A percentile compares a stretch with the other conserved stretches of the same genome.
Evolutionary conservation across 92 coral and sea anemone genomes (phyloP).

Genomic region (Epizoanthus stellaris): DNA sequence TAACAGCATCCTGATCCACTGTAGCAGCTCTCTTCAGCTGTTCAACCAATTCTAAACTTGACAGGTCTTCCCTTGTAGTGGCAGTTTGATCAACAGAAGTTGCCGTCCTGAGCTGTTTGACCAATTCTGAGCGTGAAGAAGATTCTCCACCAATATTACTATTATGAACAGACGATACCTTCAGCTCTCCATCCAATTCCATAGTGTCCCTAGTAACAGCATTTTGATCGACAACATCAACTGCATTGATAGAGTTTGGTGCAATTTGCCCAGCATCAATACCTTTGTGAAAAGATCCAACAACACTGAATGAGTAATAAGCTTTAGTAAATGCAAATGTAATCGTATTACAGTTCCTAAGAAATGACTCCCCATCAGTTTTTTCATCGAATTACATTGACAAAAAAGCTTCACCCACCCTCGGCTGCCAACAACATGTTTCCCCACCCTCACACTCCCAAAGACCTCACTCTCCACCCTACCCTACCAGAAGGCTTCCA

Average conservation of each 20-base stretch:
- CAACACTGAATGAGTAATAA: not conserved
- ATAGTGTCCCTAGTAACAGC: not conserved
- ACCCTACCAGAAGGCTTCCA: no score
- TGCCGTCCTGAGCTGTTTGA: not conserved
- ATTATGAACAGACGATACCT: no score
- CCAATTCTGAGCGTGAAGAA: no score
- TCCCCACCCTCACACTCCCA: no score
- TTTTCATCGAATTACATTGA: no score
- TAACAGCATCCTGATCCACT: slow-evolving; percentile 18
- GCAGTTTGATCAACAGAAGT: not conserved
- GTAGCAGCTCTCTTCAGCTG: slow-evolving; percentile 32
- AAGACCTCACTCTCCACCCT: no score
- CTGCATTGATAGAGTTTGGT: not conserved
- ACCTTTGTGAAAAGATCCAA: not conserved
- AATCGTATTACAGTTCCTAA: no score
- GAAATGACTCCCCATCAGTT: no score
- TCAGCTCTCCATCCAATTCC: no score
- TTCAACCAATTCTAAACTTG: slow-evolving; percentile 34
- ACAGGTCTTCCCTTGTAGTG: not conserved
- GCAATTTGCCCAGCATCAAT: not conserved
- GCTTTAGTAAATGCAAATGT: not conserved
- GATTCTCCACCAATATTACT: no score
- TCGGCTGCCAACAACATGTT: no score
- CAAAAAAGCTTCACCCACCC: no score
- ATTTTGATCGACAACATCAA: slow-evolving; percentile 3